Evolutionary conservation across 2,113 vertebrate species (phyloP).

Genomic region (Semnornis frantzii): DNA sequence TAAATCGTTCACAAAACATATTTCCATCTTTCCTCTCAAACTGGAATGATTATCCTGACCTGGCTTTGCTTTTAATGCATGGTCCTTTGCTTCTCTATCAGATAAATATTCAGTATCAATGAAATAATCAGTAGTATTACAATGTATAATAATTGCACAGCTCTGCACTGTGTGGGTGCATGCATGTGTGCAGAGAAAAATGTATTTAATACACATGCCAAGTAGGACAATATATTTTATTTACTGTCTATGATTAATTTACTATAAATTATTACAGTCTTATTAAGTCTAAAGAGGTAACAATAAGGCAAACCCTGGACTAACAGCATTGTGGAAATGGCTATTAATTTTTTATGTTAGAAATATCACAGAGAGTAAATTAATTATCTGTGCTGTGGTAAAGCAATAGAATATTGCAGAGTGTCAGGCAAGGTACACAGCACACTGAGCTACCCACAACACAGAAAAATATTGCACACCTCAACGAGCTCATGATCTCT

Average conservation of each 20-base stretch:
- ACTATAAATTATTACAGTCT: not conserved
- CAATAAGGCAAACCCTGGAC: not conserved
- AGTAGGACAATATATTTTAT: not conserved
- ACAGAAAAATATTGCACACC: rapidly evolving
- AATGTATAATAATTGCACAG: not conserved
- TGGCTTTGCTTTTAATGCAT: not conserved
- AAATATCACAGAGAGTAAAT: not conserved
- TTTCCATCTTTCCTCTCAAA: not conserved
- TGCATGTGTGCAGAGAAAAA: not conserved
- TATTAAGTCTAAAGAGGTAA: not conserved
- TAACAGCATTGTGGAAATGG: not conserved
- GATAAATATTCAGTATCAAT: not conserved
- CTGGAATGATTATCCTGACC: not conserved
- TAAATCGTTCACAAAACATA: not conserved
- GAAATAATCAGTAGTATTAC: not conserved
- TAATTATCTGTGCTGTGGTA: not conserved
- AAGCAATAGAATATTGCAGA: not conserved
- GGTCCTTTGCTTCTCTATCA: not conserved
- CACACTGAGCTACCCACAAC: not conserved
- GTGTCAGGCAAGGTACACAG: not conserved
- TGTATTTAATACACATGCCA: not conserved
- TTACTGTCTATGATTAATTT: not conserved
- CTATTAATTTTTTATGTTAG: not conserved
- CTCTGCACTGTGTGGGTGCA: not conserved
- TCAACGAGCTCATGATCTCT: not conserved